phyloP scores from a whole-genome alignment of 2,113 vertebrate species.

The Phalacrocorax carbo region DNA sequence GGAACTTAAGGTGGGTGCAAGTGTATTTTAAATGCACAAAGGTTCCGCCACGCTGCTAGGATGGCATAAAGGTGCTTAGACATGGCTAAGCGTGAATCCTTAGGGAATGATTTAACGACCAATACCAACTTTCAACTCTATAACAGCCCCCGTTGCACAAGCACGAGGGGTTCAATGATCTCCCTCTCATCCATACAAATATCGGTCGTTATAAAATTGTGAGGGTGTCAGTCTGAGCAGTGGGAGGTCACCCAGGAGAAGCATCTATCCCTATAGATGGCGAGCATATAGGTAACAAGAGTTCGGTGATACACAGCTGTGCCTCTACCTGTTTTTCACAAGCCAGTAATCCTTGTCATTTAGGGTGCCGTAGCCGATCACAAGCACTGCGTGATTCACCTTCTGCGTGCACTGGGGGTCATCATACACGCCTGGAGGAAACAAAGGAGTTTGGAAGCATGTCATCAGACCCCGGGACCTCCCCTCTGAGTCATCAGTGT shows the following conservation, averaged over 20 bases:
- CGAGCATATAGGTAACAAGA: accelerated
- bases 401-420: constrained; percentile 76
- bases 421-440: constrained; percentile 82
- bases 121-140: accelerated
- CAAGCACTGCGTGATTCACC: constrained; percentile 85
- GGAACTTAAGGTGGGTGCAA: neutral
- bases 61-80: neutral
- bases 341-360: constrained; percentile 89
- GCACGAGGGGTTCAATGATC: too few species aligned
- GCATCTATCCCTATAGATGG: accelerated
- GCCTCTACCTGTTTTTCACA: constrained; percentile 90
- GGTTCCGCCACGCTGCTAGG: neutral
- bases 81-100: accelerated
- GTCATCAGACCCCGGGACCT: neutral
- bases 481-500: accelerated
- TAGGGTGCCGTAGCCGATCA: constrained; percentile 83
- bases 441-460: neutral
- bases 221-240: neutral
- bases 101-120: neutral
- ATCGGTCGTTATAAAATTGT: accelerated
- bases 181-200: neutral
- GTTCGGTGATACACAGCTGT: accelerated
- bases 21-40: neutral
- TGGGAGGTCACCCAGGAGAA: neutral
- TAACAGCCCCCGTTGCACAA: too few species aligned